These are phyloP conservation scores for Macroglossus sobrinus DNA, from an alignment of 2,113 vertebrate species.

Conservation along the genomic window DNA sequence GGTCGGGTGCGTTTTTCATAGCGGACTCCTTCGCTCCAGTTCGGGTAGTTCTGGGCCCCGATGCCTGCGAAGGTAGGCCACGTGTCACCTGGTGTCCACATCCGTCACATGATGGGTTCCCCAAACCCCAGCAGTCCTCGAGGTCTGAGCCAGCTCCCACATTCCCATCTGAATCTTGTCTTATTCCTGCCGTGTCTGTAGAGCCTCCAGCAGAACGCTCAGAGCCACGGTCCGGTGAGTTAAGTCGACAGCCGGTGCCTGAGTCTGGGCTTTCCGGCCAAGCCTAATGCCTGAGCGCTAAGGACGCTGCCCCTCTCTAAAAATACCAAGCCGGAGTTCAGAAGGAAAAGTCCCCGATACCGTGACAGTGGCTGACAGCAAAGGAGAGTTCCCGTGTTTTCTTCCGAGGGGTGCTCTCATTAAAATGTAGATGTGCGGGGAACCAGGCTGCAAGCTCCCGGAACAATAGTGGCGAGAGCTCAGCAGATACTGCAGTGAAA, in stretches of 20 bases:
- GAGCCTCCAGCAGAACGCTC: not conserved
- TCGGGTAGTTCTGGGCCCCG: fast-evolving
- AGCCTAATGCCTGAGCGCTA: slow-evolving; percentile 65
- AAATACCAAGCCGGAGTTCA: slow-evolving; percentile 29
- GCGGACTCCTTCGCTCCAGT: fast-evolving
- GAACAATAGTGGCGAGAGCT: not conserved
- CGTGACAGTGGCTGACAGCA: slow-evolving; percentile 40
- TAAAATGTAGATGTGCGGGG: not conserved
- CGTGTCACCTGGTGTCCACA: no score
- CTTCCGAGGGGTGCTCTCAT: slow-evolving; percentile 49
- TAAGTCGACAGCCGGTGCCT: slow-evolving; percentile 25
- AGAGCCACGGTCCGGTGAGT: not conserved
- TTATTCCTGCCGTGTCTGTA: slow-evolving; percentile 31
- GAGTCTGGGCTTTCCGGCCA: slow-evolving; percentile 40
- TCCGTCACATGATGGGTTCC: no score
- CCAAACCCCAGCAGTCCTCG: slow-evolving; percentile 46
- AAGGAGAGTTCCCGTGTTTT: not conserved
- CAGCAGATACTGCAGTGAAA: slow-evolving; percentile 55
- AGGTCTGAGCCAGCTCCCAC: not conserved
- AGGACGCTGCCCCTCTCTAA: slow-evolving; percentile 51
- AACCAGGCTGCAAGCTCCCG: not conserved
- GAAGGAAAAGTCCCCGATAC: not conserved
- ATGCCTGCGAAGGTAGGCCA: not conserved
- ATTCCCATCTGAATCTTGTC: slow-evolving; percentile 61
- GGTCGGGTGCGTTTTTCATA: fast-evolving